Evolutionary conservation across 2,888 invertebrate species (phyloP), one percentile per base, ranked within the genome.

Genomic region (Heliconius erato): DNA sequence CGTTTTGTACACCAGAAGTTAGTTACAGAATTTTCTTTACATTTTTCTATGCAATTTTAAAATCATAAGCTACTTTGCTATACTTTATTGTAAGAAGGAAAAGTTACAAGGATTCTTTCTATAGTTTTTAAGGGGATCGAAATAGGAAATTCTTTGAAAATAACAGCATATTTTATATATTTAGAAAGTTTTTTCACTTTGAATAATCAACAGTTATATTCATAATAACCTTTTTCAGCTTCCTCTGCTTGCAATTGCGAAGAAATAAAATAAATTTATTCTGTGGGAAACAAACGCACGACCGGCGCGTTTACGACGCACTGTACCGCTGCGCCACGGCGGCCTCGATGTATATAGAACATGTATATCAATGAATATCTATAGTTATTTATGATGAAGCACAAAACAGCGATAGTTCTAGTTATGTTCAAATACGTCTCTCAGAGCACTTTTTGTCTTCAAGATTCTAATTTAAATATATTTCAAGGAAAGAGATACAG

Each of bases 391-490:
- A 12, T 69, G 23, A 40, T 40, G 12, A 40, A 69, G 40, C 12
- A 40, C 0, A 5, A 19, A 35, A 40, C 3, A 12, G 40, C 40
- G 40, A 40, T 12, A 69, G 7, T 40, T 23, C 23, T 4, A 69
- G 69, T 69, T 69, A 40, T 40, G 40, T 69, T 69, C 69, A 69
- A 69, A 40, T 32, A 32, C 54, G 54, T 28, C 12, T 74, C 54
- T 59, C 28, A 5, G 23, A 54, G 28, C 74, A 35, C 69, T n/a
- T 69, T 49, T 49, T 59, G 74, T 74, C 74, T 54, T 59, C 74
- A 32, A 59, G 59, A 74, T 74, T 74, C 74, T 59, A 74, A 74
- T 74, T 74, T 74, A 59, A 74, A 74, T 74, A 74, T 5, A 74
- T 59, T 54, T 59, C 74, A 74, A 32, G 74, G 74, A 54, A 74